Conservation (phyloP, 2,888 invertebrate species). For the Caenorhabditis panamensis region DNA sequence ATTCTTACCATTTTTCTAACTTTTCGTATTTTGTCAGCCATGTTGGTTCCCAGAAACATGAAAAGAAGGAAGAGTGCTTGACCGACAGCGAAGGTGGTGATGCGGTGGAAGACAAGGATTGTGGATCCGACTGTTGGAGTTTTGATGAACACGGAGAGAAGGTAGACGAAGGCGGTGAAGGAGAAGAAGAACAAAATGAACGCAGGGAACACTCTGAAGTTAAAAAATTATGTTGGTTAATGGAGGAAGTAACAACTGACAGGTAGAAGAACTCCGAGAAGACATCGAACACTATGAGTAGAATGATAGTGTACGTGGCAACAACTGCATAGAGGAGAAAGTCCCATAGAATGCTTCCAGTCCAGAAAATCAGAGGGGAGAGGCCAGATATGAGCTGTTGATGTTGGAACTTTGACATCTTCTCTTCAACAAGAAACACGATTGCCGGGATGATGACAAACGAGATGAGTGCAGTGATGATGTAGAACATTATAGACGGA, state of each 20-base stretch:
- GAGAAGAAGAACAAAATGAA: slow-evolving; percentile 13
- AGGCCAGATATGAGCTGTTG: slow-evolving; percentile 36
- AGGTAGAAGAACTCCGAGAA: background rate
- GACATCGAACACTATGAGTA: background rate
- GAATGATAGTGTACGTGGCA: background rate
- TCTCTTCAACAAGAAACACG: slow-evolving; percentile 71
- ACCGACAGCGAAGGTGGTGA: background rate
- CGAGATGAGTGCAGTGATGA: slow-evolving; percentile 37
- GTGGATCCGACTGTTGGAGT: slow-evolving; percentile 7
- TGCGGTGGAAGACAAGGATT: background rate
- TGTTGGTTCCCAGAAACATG: background rate
- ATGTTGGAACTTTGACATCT: slow-evolving; percentile 67
- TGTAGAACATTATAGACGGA: background rate
- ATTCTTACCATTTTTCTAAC: slow-evolving; percentile 2
- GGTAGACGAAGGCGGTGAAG: slow-evolving; percentile 1
- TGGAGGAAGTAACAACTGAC: too few species aligned
- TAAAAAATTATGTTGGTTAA: too few species aligned
- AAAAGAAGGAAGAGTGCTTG: background rate
- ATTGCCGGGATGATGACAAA: slow-evolving; percentile 66
- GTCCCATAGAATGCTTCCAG: slow-evolving; percentile 19
- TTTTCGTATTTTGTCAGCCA: background rate
- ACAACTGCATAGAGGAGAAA: slow-evolving; percentile 1
- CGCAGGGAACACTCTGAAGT: background rate
- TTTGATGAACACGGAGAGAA: background rate
- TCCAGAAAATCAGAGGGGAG: slow-evolving; percentile 17